These are phyloP conservation scores for Athalia circularis DNA, from an alignment of 2,888 invertebrate genomes.

Conservation along the genomic window DNA sequence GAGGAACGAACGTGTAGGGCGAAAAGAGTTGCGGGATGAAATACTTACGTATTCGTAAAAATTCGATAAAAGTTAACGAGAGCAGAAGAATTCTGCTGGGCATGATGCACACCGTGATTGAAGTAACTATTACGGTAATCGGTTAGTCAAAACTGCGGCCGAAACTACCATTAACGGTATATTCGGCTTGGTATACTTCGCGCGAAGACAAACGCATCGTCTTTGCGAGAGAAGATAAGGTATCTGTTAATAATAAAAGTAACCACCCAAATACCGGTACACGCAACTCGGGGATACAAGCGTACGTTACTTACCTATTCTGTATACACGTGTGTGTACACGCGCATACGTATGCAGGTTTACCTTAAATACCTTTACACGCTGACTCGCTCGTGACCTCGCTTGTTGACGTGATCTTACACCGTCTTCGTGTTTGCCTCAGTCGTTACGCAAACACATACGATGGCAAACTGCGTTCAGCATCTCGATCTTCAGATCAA, in stretches of 20 bases:
- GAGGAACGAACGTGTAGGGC: no score
- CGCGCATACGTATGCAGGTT: not conserved
- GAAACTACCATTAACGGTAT: not conserved
- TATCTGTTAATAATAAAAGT: slow-evolving; percentile 56
- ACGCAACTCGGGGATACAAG: no score
- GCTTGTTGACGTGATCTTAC: slow-evolving; percentile 19
- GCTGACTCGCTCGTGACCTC: slow-evolving; percentile 5
- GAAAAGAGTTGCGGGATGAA: not conserved
- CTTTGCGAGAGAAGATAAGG: slow-evolving; percentile 54
- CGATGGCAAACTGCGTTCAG: slow-evolving; percentile 7
- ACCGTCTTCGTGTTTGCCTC: slow-evolving; percentile 23
- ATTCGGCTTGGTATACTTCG: slow-evolving; percentile 17
- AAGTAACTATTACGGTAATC: not conserved
- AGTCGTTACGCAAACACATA: slow-evolving; percentile 23
- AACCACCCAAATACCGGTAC: slow-evolving; percentile 6
- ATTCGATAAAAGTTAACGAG: not conserved
- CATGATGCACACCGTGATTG: not conserved
- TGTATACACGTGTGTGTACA: not conserved
- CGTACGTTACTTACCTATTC: no score
- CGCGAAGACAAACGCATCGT: slow-evolving; percentile 36
- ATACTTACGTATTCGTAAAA: slow-evolving; percentile 11
- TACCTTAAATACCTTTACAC: not conserved
- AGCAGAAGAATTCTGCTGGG: no score
- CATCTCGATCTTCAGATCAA: not conserved
- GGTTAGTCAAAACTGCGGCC: not conserved